Base-by-base conservation (phyloP, 1,140 invertebrate genomes). In the Bombus waltoni region DNA sequence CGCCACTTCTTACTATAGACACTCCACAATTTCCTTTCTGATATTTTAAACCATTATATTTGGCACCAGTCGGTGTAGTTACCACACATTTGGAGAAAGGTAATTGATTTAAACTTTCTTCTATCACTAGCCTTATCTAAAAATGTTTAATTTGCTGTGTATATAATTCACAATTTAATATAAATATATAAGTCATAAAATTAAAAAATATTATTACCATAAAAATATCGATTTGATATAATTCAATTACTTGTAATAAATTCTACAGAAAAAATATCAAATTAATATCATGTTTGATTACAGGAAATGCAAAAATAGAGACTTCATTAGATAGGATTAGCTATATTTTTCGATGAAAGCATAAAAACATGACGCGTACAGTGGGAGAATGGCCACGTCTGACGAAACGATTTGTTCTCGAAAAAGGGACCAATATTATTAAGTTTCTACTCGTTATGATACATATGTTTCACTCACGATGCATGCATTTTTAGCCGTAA, bases 11-110 rank as follows among this genome's bases (percentile, higher is more conserved):
- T 35, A 99, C 98, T 92, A 99, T 99, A 66, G 98, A 99, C n/a
- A 99, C 99, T 18, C 99, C 99, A 96, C 99, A 99, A 94, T 99
- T 99, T 53, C 99, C 99, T 90, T 98, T 98, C 81, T 98, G 97
- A 95, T 99, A 99, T 90, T 98, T 98, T 0, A 99, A 95, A 4
- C 99, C 99, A 93, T 98, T 96, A 94, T 99, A 99, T 32, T 96
- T 95, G 76, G 97, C 97, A 88, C 97, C 98, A 28, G 99, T 99
- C 5, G 99, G 99, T 47, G 99, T 99, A 32, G 97, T 97, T 9
- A 99, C 97, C 85, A 97, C 96, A 94, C 97, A 98, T 94, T 98
- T 97, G 15, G 97, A 97, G 94, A 99, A 99, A 42, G 99, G 99
- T 71, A 99, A 95, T 93, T 99, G 98, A 95, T 99, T 99, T 57